Base-by-base conservation (phyloP, 2,797 vertebrate species). In the Acanthornis magna region DNA sequence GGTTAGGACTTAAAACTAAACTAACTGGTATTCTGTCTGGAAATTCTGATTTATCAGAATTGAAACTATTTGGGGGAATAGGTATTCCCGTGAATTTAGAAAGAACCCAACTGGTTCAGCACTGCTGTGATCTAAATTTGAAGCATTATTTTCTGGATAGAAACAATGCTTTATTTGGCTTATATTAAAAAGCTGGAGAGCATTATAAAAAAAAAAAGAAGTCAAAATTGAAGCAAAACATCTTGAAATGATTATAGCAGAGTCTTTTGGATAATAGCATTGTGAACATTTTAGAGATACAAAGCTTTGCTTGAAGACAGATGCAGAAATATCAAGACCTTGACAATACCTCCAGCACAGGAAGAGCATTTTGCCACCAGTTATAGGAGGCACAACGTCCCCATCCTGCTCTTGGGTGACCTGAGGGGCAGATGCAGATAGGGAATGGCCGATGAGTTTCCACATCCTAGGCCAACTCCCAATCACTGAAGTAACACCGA, bases 221-320 rank as follows among this genome's bases (percentile, higher is more conserved):
- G 51, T 66, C 26, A 55, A 48, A 93, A 85, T 32, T 63, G 81
- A 89, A 92, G 68, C 15, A 74, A 89, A 88, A 85, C 95, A 96
- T 95, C 95, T 96, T 96, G 95, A 96, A 95, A 80, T 66, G 74
- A 74, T 96, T 95, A 94, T 23, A 92, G 85, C 68, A 47, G 85
- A 67, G 85, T 72, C 57, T 88, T 89, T 92, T 80, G 93, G 87
- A 77, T 95, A 91, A 95, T 50, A 74, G 72, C 32, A 65, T 88
- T 74, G 81, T 71, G 94, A 77, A 85, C 3, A 4, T 76, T 89
- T 91, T 26, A 71, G 75, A 88, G 89, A 92, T 73, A 85, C 43
- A 85, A 61, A 85, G 61, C 55, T 93, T 85, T 92, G 66, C 89
- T 91, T 71, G 75, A 83, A 95, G 93, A 36, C 95, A 85, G 82